Evolutionary conservation across 2,113 vertebrate genomes (phyloP).

Genomic region (Osmerus eperlanus): DNA sequence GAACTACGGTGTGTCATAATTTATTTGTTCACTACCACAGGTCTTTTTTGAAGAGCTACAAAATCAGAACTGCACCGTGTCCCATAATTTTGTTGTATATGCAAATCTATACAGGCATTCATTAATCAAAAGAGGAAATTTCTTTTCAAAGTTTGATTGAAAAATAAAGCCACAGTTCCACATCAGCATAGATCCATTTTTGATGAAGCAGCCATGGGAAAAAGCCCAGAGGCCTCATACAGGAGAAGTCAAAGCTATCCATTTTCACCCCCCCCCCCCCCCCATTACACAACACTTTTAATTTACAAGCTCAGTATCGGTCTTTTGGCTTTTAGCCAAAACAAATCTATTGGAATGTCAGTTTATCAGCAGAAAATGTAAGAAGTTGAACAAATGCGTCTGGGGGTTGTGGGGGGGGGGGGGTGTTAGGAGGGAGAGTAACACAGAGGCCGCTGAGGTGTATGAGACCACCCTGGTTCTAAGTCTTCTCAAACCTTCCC

Average conservation of each 20-base stretch:
- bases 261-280: constrained; percentile 54
- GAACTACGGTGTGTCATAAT: constrained; percentile 34
- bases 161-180: constrained; percentile 13
- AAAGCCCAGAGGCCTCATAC: constrained; percentile 63
- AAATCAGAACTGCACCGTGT: not conserved
- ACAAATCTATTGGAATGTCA: constrained; percentile 78
- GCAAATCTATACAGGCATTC: constrained; percentile 42
- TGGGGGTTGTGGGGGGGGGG: constrained; percentile 35
- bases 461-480: constrained; percentile 78
- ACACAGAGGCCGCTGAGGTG: constrained; percentile 68
- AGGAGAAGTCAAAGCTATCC: constrained; percentile 61
- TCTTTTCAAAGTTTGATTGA: constrained; percentile 31
- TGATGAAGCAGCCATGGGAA: constrained; percentile 50
- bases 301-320: constrained; percentile 71
- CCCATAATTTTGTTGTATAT: constrained; percentile 39
- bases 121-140: constrained; percentile 30
- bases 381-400: constrained; percentile 72
- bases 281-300: constrained; percentile 54
- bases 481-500: constrained; percentile 50
- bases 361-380: constrained; percentile 79
- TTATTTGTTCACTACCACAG: constrained; percentile 44
- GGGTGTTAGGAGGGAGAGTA: constrained; percentile 39
- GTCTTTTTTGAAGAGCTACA: no score
- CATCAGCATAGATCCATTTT: constrained; percentile 27
- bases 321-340: constrained; percentile 74